Conservation (phyloP, 92 coral and sea anemone species). For the Heliopora coerulea region DNA sequence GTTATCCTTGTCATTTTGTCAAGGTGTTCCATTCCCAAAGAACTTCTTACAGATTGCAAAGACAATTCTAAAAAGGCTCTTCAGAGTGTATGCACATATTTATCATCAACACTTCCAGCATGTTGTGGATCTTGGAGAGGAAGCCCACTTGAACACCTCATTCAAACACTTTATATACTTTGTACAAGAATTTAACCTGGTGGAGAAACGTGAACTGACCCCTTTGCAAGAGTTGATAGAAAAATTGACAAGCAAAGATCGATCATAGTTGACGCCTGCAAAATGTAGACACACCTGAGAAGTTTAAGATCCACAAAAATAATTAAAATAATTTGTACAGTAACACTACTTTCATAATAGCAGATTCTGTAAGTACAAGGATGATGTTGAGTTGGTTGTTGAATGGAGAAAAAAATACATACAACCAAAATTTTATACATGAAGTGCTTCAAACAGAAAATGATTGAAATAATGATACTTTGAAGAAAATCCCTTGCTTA, state of each 20-base stretch:
- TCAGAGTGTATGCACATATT: conserved; percentile 97
- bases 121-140: conserved; percentile 96
- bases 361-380: not conserved
- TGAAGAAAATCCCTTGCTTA: too few relatives aligned
- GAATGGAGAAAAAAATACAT: not conserved
- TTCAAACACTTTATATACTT: conserved; percentile 97
- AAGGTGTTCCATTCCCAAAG: conserved; percentile 99
- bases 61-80: conserved; percentile 92
- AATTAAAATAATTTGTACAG: conserved; percentile 1
- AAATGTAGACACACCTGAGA: not conserved
- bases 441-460: not conserved
- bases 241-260: conserved; percentile 91
- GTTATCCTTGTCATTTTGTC: too few relatives aligned
- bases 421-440: conserved; percentile 1
- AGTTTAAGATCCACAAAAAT: not conserved
- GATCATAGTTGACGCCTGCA: conserved; percentile 49
- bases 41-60: conserved; percentile 94
- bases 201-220: conserved; percentile 92
- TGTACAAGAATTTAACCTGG: conserved; percentile 96
- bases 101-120: conserved; percentile 95
- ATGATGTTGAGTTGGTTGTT: not conserved
- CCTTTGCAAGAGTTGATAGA: conserved; percentile 97
- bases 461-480: not conserved
- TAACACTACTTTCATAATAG: not conserved
- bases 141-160: conserved; percentile 97